Evolutionary conservation across 2,888 invertebrate genomes (phyloP).

Genomic region (Tipula lateralis): DNA sequence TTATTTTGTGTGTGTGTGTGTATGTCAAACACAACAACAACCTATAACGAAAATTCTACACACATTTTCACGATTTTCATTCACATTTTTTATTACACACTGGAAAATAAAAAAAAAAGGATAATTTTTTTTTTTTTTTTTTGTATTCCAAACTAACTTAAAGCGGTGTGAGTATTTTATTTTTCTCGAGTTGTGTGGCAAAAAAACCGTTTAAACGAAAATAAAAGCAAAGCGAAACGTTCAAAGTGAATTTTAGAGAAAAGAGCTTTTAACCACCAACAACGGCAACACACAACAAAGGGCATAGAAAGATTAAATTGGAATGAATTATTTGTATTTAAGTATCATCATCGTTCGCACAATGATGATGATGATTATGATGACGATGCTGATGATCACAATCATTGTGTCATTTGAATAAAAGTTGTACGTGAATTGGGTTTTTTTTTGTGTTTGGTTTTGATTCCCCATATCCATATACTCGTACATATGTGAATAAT

Average conservation of each 20-base stretch:
- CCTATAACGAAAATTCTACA: background rate
- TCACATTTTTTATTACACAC: background rate
- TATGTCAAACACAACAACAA: background rate
- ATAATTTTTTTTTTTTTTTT: background rate
- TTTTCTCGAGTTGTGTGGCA: background rate
- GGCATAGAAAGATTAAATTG: background rate
- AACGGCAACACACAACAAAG: background rate
- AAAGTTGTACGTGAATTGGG: background rate
- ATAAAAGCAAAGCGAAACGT: background rate
- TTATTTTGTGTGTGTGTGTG: background rate
- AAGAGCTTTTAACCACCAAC: background rate
- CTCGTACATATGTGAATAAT: background rate
- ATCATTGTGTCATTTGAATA: background rate
- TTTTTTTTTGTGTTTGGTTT: background rate
- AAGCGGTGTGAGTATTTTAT: background rate
- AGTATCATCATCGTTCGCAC: slow-evolving; percentile 24
- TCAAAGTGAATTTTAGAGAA: slow-evolving; percentile 1
- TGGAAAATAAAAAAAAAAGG: background rate
- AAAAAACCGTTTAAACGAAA: background rate
- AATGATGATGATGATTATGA: background rate
- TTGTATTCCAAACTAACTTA: no score
- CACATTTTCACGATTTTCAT: slow-evolving; percentile 24
- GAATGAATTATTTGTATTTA: slow-evolving; percentile 3
- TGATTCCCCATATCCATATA: background rate
- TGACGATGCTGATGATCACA: background rate